Percentiles rank a stretch among this genome's conserved stretches.
These are phyloP conservation scores for Arctia plantaginis DNA, from an alignment of 2,888 invertebrate species.

Conservation along the genomic window DNA sequence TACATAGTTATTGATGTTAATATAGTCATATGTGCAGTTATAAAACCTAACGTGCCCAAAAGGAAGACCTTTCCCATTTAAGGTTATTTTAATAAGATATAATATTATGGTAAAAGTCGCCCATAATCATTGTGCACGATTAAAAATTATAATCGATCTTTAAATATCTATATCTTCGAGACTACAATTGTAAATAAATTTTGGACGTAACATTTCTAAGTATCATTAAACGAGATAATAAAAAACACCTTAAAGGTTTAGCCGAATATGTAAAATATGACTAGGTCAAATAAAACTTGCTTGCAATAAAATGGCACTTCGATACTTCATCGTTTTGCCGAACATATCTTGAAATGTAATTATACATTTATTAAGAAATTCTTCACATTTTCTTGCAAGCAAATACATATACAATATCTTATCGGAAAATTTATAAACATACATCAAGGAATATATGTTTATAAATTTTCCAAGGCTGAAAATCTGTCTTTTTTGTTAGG, in stretches of 20 bases:
- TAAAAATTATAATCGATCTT: slow-evolving; percentile 36
- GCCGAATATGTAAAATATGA: slow-evolving; percentile 38
- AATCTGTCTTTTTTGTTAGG: slow-evolving; percentile 41
- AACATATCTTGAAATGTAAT: not conserved
- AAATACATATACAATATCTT: slow-evolving; percentile 34
- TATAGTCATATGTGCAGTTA: slow-evolving; percentile 42
- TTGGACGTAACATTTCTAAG: slow-evolving; percentile 58
- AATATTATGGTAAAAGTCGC: slow-evolving; percentile 41
- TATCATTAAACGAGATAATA: slow-evolving; percentile 10
- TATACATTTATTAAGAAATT: slow-evolving; percentile 17
- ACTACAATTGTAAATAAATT: slow-evolving; percentile 59
- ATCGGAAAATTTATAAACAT: too few relatives aligned
- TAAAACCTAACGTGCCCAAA: slow-evolving; percentile 51
- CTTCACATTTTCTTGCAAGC: slow-evolving; percentile 41
- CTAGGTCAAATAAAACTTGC: slow-evolving; percentile 49
- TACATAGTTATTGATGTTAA: slow-evolving; percentile 52
- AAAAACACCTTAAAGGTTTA: slow-evolving; percentile 44
- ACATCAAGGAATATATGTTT: slow-evolving; percentile 32
- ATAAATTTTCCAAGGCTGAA: slow-evolving; percentile 20
- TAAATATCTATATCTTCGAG: slow-evolving; percentile 38
- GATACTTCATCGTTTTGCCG: not conserved
- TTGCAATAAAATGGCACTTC: slow-evolving; percentile 39
- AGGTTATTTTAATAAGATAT: slow-evolving; percentile 39
- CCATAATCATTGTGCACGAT: slow-evolving; percentile 50
- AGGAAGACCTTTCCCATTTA: slow-evolving; percentile 49